A percentile compares a stretch with the other conserved stretches of the same genome.
Conservation (phyloP, 2,888 invertebrate genomes). For the Cheilosia variabilis region DNA sequence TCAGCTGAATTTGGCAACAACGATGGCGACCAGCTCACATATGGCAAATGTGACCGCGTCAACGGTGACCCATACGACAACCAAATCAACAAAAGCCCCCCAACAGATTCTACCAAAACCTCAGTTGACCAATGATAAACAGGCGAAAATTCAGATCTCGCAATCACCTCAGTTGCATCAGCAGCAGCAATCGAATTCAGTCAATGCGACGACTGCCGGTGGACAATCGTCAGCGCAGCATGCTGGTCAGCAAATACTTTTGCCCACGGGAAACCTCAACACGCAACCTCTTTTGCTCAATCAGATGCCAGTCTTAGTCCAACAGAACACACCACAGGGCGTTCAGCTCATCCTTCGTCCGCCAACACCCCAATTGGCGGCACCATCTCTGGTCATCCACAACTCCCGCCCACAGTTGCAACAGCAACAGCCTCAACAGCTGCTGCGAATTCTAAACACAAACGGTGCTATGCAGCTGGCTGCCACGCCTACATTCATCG, state of each 20-base stretch:
- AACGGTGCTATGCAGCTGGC: slow-evolving; percentile 86
- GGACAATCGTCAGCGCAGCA: slow-evolving; percentile 71
- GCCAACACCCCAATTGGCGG: slow-evolving; percentile 85
- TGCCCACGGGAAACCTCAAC: slow-evolving; percentile 80
- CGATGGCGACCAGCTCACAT: slow-evolving; percentile 61
- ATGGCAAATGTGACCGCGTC: slow-evolving; percentile 58
- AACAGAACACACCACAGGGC: slow-evolving; percentile 87
- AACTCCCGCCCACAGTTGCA: slow-evolving; percentile 82
- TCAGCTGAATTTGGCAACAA: slow-evolving; percentile 67
- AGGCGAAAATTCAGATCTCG: slow-evolving; percentile 79
- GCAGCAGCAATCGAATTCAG: slow-evolving; percentile 77
- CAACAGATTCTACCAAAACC: slow-evolving; percentile 87
- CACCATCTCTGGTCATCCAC: slow-evolving; percentile 83
- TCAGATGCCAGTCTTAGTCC: slow-evolving; percentile 86
- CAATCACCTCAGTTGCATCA: slow-evolving; percentile 81
- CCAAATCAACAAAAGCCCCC: slow-evolving; percentile 83
- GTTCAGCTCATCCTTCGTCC: slow-evolving; percentile 89
- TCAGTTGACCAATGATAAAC: slow-evolving; percentile 77
- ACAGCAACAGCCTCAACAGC: slow-evolving; percentile 84
- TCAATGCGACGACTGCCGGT: slow-evolving; percentile 55
- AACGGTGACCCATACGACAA: slow-evolving; percentile 58
- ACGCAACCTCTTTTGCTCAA: slow-evolving; percentile 83
- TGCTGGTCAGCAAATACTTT: slow-evolving; percentile 80
- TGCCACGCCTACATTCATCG: slow-evolving; percentile 84
- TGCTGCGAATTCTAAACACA: slow-evolving; percentile 86